Conservation (phyloP, 2,797 vertebrate species). For the Paratrypauchen microcephalus region DNA sequence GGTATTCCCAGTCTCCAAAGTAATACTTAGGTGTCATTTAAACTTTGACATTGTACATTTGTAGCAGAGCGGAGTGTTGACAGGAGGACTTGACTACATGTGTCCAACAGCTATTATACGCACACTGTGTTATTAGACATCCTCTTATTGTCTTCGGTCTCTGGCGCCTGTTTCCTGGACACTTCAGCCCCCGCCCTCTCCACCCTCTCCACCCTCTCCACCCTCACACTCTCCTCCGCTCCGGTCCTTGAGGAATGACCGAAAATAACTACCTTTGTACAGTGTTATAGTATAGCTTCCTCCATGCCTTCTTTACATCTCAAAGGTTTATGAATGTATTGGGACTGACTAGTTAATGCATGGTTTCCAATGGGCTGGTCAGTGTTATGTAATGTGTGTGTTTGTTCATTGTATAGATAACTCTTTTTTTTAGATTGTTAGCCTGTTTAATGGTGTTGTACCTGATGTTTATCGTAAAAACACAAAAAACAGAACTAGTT, state of each 20-base stretch:
- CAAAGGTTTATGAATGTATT: background rate
- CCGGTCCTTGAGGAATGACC: conserved; percentile 43
- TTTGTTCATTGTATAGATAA: background rate
- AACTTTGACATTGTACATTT: background rate
- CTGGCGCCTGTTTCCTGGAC: conserved; percentile 63
- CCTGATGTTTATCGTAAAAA: no score
- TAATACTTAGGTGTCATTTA: background rate
- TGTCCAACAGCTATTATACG: conserved; percentile 44
- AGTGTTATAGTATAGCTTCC: conserved; percentile 10
- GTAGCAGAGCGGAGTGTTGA: conserved; percentile 12
- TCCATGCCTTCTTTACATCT: background rate
- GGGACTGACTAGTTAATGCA: background rate
- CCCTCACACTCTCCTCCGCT: conserved; percentile 2
- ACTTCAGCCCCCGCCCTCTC: conserved; percentile 20
- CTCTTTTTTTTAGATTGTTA: no score
- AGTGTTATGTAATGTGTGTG: no score
- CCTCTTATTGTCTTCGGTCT: conserved; percentile 66
- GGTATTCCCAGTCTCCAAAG: background rate
- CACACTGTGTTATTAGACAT: conserved; percentile 63
- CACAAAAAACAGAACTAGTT: no score
- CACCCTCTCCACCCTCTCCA: background rate
- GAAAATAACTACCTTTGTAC: conserved; percentile 46
- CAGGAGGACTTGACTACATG: conserved; percentile 19
- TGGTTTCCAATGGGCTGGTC: no score
- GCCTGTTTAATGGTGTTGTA: no score